A percentile compares a stretch with the other conserved stretches of the same genome.
phyloP scores from a whole-genome alignment of 2,797 vertebrate species.

The Amblyraja radiata region DNA sequence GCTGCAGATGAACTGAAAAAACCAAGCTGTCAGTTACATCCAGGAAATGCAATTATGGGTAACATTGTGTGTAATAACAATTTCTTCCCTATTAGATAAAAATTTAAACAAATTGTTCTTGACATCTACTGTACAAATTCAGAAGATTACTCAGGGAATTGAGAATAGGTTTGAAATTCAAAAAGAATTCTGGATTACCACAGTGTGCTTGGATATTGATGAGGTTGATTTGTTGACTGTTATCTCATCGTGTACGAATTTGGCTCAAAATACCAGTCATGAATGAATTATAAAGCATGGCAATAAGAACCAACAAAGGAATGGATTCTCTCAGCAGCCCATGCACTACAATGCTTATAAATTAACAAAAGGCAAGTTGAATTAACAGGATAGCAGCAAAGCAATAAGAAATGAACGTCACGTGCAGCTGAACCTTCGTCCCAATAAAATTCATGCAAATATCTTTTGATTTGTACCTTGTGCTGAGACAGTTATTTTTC shows the following conservation, averaged over 20 bases:
- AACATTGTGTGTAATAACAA: constrained; percentile 25
- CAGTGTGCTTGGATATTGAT: constrained; percentile 14
- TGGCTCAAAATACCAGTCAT: constrained; percentile 28
- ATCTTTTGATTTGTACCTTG: neutral
- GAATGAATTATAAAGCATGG: constrained; percentile 17
- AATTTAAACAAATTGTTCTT: constrained; percentile 29
- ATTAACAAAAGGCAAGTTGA: neutral
- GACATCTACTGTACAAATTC: constrained; percentile 32
- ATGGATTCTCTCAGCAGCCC: neutral
- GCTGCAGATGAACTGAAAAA: neutral
- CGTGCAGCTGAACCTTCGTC: neutral
- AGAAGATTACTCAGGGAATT: constrained; percentile 36
- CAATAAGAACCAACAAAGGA: neutral
- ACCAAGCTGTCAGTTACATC: constrained; percentile 18
- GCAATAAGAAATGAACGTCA: constrained; percentile 8
- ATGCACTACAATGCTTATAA: constrained; percentile 6
- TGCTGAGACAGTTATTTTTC: too few relatives aligned
- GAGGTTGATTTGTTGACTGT: constrained; percentile 27
- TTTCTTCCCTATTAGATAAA: constrained; percentile 3
- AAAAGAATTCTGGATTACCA: neutral
- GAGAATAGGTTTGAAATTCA: constrained; percentile 25
- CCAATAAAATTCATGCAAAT: neutral
- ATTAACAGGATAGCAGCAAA: neutral
- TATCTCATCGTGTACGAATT: constrained; percentile 6
- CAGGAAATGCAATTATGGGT: constrained; percentile 24